Evolutionary conservation across 2,113 vertebrate genomes (phyloP), one percentile per base, ranked within the genome.

Genomic region (Poeciliopsis turrubarensis): DNA sequence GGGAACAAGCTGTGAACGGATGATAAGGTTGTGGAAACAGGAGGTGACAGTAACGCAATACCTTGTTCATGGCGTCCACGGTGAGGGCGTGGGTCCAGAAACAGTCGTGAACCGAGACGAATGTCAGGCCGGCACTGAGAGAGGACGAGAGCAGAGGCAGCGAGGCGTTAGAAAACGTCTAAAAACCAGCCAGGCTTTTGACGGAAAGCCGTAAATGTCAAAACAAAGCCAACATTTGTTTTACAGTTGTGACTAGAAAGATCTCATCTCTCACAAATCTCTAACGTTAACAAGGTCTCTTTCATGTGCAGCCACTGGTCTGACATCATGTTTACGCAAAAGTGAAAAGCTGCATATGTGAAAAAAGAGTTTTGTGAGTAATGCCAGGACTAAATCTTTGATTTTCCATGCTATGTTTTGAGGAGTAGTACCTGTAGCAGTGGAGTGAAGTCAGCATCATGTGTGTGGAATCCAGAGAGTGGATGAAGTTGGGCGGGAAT

Each of bases 401-500:
- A 11, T 32, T 30, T 3, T 4, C n/a, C 30, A 10, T 11, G 5
- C 3, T 37, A 4, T 5, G 31, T 41, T 8, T 0, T 0, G 11
- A 13, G 14, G 25, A 57, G 9, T 31, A 4, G 25, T 85, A 99
- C 98, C 96, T 95, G 31, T 97, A 92, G 87, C 98, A 99, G 89
- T 97, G 87, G 34, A 99, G 94, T 3, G 98, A 94, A 0, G 98
- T 99, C 27, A 99, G 95, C 98, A 99, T 99, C 98, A 99, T 99
- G 90, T 99, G 98, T 0, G 97, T 96, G 32, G 98, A 99, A 89
- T 99, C 98, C 89, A 99, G 91, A 0, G 98, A 99, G 85, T 99
- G 98, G 90, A 99, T 99, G 90, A 99, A 99, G 89, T 99, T 99
- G 25, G 98, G 97, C 0, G 98, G 97, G 75, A 99, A 99, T 31